Conservation (phyloP, 2,888 invertebrate species). For the Phrixothrix hirtus region DNA sequence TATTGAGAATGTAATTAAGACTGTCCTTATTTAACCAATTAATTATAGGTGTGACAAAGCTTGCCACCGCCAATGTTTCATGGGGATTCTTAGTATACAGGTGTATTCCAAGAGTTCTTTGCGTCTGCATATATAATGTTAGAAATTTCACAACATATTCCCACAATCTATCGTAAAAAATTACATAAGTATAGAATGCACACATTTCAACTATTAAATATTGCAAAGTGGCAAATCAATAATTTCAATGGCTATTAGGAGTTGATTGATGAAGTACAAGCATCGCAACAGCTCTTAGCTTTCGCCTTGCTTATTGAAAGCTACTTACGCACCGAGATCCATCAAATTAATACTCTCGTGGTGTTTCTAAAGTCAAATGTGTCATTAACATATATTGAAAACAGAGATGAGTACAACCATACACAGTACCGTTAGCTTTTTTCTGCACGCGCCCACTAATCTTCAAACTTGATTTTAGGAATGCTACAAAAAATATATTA, state of each 20-base stretch:
- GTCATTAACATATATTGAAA: conserved; percentile 12
- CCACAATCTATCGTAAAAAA: background rate
- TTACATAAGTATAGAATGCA: conserved; percentile 1
- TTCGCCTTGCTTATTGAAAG: conserved; percentile 11
- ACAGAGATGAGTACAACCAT: conserved; percentile 10
- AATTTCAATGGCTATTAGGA: conserved; percentile 11
- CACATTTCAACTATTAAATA: conserved; percentile 5
- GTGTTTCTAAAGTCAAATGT: conserved; percentile 9
- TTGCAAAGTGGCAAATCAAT: conserved; percentile 16
- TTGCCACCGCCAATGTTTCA: too few relatives aligned
- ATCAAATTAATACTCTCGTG: conserved; percentile 10
- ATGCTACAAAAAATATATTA: conserved; percentile 13
- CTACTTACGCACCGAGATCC: conserved; percentile 6
- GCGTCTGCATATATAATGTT: background rate
- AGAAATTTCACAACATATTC: background rate
- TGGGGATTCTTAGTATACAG: too few relatives aligned
- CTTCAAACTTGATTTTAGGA: conserved; percentile 21
- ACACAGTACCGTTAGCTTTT: conserved; percentile 15
- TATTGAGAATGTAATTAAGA: background rate
- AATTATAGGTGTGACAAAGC: too few relatives aligned
- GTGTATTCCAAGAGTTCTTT: background rate
- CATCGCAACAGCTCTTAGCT: conserved; percentile 1
- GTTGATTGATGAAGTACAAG: conserved; percentile 15
- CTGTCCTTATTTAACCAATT: background rate
- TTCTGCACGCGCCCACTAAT: conserved; percentile 19